Percentiles rank a stretch among this genome's conserved stretches.
Evolutionary conservation across 2,888 invertebrate species (phyloP).

Genomic region (Rhamnusium bicolor): DNA sequence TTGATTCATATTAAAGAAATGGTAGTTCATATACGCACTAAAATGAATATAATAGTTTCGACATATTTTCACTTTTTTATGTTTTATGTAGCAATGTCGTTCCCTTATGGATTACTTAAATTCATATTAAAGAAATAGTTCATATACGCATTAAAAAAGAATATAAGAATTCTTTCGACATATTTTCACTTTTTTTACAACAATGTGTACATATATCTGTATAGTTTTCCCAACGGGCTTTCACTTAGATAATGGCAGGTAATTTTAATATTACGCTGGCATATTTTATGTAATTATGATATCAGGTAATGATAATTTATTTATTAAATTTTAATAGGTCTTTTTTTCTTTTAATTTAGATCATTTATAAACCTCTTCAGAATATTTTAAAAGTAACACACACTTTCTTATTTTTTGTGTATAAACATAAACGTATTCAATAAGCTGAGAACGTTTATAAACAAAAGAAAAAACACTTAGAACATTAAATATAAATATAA

Average conservation of each 20-base stretch:
- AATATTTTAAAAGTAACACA: not conserved
- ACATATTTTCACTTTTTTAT: too few relatives aligned
- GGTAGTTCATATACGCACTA: too few relatives aligned
- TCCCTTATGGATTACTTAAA: not conserved
- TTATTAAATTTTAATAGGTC: not conserved
- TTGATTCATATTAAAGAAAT: too few relatives aligned
- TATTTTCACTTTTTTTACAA: slow-evolving; percentile 20
- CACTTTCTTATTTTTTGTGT: not conserved
- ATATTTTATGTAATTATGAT: not conserved
- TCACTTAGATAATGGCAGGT: slow-evolving; percentile 15
- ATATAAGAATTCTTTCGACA: not conserved
- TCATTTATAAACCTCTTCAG: not conserved
- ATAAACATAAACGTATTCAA: not conserved
- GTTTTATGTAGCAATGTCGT: too few relatives aligned
- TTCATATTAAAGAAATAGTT: not conserved
- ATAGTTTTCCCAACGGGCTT: slow-evolving; percentile 18
- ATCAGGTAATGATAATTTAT: slow-evolving; percentile 11
- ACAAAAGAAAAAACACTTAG: not conserved
- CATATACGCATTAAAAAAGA: not conserved
- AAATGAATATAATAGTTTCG: too few relatives aligned
- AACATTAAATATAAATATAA: not conserved
- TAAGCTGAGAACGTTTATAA: not conserved
- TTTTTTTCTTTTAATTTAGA: not conserved
- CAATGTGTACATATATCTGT: too few relatives aligned
- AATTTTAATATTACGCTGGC: not conserved